Evolutionary conservation across 2,888 invertebrate species (phyloP), one percentile per base, ranked within the genome.

Genomic region (Lottia scabra): DNA sequence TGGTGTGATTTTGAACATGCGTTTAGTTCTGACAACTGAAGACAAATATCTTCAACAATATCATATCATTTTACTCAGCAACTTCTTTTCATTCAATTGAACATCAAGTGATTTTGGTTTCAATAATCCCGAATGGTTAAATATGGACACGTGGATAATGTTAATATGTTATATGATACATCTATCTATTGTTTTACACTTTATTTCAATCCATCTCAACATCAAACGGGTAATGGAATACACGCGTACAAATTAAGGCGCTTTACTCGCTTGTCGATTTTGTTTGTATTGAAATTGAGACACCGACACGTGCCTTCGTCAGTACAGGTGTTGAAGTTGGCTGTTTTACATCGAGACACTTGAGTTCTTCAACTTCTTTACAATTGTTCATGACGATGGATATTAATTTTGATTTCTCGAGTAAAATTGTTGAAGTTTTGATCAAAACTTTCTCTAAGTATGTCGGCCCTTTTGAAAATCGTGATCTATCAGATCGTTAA

Each of bases 241-340:
- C 56, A 56, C 56, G 56, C 56, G 56, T 23, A 23, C 10, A 19
- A 56, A 56, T 56, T 56, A 56, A 19, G 19, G 19, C 56, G 8
- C 56, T 13, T 56, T 19, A 8, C 23, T 10, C 10, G 23, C 19
- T 56, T 19, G 56, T 56, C 56, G 56, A 23, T 19, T 23, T 19
- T 56, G 56, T 56, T 56, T 56, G 56, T 56, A 56, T 56, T 56
- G 56, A 56, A 56, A 56, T 23, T 12, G 56, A 56, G 23, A 56
- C 56, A 19, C 13, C 19, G 56, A 19, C 56, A 56, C 56, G 56
- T 56, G 56, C 23, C 19, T 23, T 56, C 56, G 56, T 56, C 56
- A 56, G 56, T 56, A 56, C 56, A 56, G 56, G 56, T 56, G 56
- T 56, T 19, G 19, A 56, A 56, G 56, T 56, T 19, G 56, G 19